These are phyloP conservation scores for Dendropsophus ebraccatus DNA, from an alignment of 2,113 vertebrate species.

Conservation along the genomic window DNA sequence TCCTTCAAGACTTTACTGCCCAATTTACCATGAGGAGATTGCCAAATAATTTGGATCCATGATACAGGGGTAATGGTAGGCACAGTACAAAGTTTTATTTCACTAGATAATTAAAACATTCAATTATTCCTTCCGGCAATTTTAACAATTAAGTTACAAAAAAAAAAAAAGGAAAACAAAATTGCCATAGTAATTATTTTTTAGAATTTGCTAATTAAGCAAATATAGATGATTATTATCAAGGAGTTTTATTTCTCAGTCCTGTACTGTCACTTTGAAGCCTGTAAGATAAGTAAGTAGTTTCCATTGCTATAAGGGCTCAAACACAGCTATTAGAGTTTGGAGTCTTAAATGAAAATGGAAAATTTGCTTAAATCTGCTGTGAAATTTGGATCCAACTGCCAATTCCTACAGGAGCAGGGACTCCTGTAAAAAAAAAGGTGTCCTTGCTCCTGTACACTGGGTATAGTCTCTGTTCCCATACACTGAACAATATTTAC, in stretches of 20 bases:
- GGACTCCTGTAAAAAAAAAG: too few relatives aligned
- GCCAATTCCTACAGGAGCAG: too few relatives aligned
- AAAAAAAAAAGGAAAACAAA: not conserved
- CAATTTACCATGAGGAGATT: not conserved
- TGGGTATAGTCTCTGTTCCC: too few relatives aligned
- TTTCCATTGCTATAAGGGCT: too few relatives aligned
- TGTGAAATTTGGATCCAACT: too few relatives aligned
- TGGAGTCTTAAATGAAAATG: too few relatives aligned
- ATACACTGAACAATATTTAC: too few relatives aligned
- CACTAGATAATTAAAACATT: constrained; percentile 32
- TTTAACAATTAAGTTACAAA: constrained; percentile 17
- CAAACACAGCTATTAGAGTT: too few relatives aligned
- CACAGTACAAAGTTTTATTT: not conserved
- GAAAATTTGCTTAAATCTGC: too few relatives aligned
- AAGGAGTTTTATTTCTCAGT: not conserved
- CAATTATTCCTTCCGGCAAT: constrained; percentile 21
- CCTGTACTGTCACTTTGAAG: too few relatives aligned
- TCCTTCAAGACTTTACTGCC: constrained; percentile 5
- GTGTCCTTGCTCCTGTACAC: too few relatives aligned
- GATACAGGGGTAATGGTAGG: constrained; percentile 16
- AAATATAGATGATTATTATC: not conserved
- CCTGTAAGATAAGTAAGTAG: too few relatives aligned
- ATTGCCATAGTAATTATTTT: not conserved
- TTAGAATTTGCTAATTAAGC: constrained; percentile 10
- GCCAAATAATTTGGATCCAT: constrained; percentile 32